phyloP scores from a whole-genome alignment of 1,140 invertebrate genomes.

The Cyphomyrmex costatus region DNA sequence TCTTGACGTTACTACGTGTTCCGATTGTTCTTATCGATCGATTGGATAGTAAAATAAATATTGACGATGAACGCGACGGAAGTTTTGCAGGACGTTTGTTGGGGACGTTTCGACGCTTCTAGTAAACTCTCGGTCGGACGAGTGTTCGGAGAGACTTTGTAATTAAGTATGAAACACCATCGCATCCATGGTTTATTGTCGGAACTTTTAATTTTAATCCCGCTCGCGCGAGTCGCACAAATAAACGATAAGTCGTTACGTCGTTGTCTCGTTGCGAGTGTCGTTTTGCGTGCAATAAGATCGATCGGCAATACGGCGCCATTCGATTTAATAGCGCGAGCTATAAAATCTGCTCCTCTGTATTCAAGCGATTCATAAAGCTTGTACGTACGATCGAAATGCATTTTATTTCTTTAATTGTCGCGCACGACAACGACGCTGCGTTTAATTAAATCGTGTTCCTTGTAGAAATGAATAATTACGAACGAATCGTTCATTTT shows the following conservation, averaged over 20 bases:
- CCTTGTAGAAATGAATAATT: neutral
- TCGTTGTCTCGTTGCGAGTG: constrained; percentile 3
- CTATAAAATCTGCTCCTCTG: constrained; percentile 34
- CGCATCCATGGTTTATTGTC: neutral
- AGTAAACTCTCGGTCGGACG: neutral
- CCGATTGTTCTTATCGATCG: constrained; percentile 24
- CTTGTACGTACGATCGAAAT: neutral
- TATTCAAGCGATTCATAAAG: constrained; percentile 11
- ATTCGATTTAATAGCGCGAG: constrained; percentile 24
- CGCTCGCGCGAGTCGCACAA: neutral
- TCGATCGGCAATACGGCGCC: constrained; percentile 28
- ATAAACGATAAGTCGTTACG: constrained; percentile 17
- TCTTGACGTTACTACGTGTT: constrained; percentile 9
- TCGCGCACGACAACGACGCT: neutral
- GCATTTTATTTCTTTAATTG: constrained; percentile 31
- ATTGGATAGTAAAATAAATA: constrained; percentile 31
- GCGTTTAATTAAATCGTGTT: constrained; percentile 36
- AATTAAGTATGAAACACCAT: neutral
- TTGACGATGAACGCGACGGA: neutral
- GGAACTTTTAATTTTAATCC: constrained; percentile 37
- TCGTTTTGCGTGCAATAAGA: constrained; percentile 26
- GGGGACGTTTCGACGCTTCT: neutral
- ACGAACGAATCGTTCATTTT: neutral
- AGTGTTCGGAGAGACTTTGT: neutral
- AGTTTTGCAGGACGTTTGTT: neutral